These are phyloP conservation scores for Cephonodes hylas DNA, from an alignment of 2,888 invertebrate genomes.

Conservation along the genomic window DNA sequence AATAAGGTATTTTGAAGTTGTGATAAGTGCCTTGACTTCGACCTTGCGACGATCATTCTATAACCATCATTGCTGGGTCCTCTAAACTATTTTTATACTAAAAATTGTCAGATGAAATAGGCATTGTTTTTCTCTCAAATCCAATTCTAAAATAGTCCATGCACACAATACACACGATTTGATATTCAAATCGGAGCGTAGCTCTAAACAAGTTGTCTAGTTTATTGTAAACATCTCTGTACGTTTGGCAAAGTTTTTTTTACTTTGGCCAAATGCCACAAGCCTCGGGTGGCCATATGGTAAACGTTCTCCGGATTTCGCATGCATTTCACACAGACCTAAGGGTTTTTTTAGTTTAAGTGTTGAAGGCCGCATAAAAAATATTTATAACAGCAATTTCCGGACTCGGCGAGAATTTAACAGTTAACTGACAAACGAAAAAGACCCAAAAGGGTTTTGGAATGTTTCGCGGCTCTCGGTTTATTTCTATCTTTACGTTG, in stretches of 20 bases:
- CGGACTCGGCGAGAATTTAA: conserved; percentile 4
- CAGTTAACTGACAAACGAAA: conserved; percentile 1
- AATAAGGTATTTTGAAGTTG: too few relatives aligned
- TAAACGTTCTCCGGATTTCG: background rate
- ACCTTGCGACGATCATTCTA: too few relatives aligned
- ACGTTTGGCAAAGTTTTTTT: conserved; percentile 1
- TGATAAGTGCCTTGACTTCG: too few relatives aligned
- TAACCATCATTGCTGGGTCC: too few relatives aligned
- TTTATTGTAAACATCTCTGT: background rate
- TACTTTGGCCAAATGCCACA: conserved; percentile 11
- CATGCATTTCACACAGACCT: conserved; percentile 11
- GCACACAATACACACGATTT: background rate
- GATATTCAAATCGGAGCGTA: background rate
- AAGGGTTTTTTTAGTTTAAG: conserved; percentile 5
- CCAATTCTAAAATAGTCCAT: background rate
- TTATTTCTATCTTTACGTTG: too few relatives aligned
- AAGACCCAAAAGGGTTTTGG: background rate
- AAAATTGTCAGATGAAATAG: too few relatives aligned
- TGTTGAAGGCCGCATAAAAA: conserved; percentile 7
- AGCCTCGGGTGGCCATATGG: conserved; percentile 9
- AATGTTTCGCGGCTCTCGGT: background rate
- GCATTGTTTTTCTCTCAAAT: background rate
- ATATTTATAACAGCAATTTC: conserved; percentile 17
- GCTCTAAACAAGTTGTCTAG: background rate
- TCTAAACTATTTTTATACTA: too few relatives aligned